Percentiles rank a stretch among this genome's conserved stretches.
Conservation (phyloP, 2,797 vertebrate species). For the Hapalemur alaotrensis region DNA sequence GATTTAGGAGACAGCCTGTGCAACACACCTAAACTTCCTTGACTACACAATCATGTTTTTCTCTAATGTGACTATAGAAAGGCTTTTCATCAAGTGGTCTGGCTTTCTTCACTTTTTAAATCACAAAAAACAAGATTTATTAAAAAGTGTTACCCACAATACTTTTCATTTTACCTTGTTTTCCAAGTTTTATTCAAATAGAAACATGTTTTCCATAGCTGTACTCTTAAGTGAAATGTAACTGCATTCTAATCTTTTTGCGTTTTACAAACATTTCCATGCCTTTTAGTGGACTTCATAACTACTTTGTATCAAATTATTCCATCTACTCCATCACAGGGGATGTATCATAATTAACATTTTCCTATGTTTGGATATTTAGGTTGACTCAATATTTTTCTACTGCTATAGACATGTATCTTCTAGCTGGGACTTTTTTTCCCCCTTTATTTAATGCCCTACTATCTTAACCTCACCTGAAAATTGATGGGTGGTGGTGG, state of each 20-base stretch:
- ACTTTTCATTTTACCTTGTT: conserved; percentile 39
- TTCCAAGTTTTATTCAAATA: conserved; percentile 33
- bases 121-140: background rate
- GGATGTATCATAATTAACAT: background rate
- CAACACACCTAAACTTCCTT: background rate
- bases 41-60: background rate
- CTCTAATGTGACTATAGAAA: background rate
- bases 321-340: background rate
- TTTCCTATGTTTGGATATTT: background rate
- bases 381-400: background rate
- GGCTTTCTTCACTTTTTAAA: background rate
- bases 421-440: background rate
- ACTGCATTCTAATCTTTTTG: background rate
- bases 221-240: background rate
- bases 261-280: background rate
- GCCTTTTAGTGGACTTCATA: background rate
- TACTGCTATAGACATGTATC: background rate
- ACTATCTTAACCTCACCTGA: conserved; percentile 88
- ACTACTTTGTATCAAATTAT: background rate
- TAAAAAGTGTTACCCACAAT: background rate
- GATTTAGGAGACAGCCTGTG: background rate
- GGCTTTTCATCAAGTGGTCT: background rate
- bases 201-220: background rate
- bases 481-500: conserved; percentile 98
- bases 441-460: background rate